A percentile compares a stretch with the other conserved stretches of the same genome.
Evolutionary conservation across 1,140 invertebrate genomes (phyloP).

Genomic region (Pseudomyrmex cubaensis): DNA sequence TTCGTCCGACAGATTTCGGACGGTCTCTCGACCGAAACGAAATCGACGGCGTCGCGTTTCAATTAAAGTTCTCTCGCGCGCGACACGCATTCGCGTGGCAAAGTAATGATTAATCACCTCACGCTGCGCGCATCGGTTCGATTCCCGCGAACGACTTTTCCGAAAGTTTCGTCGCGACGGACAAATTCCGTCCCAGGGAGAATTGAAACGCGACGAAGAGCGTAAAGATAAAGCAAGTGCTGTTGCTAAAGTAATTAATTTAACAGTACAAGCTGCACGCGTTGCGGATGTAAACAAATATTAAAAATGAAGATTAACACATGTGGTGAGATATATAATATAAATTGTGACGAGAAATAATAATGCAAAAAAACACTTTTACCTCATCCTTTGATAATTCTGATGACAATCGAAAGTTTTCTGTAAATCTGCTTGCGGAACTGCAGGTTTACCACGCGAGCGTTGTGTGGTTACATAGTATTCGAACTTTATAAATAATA

Average conservation of each 20-base stretch:
- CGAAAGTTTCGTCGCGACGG: neutral
- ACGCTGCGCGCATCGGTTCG: slow-evolving; percentile 22
- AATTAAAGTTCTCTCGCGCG: slow-evolving; percentile 57
- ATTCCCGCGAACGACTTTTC: slow-evolving; percentile 16
- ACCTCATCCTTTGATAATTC: slow-evolving; percentile 9
- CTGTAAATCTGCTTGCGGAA: slow-evolving; percentile 24
- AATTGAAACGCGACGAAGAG: neutral
- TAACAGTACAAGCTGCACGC: no score
- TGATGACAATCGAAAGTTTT: slow-evolving; percentile 13
- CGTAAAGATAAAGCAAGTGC: neutral
- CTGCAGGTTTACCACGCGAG: neutral
- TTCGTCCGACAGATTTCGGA: slow-evolving; percentile 17
- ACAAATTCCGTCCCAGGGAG: slow-evolving; percentile 8
- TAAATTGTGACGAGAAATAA: neutral
- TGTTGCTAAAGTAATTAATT: no score
- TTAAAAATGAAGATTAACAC: slow-evolving; percentile 10
- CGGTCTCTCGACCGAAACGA: slow-evolving; percentile 39
- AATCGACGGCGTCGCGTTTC: slow-evolving; percentile 57
- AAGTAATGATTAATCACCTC: slow-evolving; percentile 47
- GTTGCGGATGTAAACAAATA: no score
- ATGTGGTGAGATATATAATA: no score
- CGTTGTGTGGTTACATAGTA: slow-evolving; percentile 13
- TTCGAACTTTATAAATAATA: slow-evolving; percentile 6
- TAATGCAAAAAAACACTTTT: slow-evolving; percentile 4
- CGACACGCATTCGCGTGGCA: slow-evolving; percentile 6